Base-by-base conservation (phyloP, 1,140 invertebrate genomes). In the Camponotus floridanus region DNA sequence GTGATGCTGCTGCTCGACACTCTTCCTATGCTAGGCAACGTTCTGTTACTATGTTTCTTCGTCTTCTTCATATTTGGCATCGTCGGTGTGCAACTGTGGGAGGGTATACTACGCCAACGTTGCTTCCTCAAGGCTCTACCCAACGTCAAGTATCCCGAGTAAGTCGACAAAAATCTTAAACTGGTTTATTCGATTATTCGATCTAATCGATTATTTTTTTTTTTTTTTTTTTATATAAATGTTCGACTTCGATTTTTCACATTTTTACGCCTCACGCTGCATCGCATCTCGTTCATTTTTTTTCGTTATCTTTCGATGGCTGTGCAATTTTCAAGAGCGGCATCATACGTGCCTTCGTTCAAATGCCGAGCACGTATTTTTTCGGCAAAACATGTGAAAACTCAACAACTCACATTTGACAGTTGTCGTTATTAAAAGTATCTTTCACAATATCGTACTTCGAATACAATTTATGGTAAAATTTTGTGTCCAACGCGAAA, bases 21-120 rank as follows among this genome's bases (percentile, higher is more conserved):
- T 2, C 96, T 99, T 81, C 99, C 99, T 1, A 99, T 99, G 99
- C 95, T 99, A 91, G 99, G 99, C 70, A 99, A 99, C 95, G 99
- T 99, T 42, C 96, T 99, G 76, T 96, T 99, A 59, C 96, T 99
- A 59, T 99, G 99, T 95, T 99, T 99, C 96, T 99, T 99, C 96
- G 99, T 99, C 57, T 99, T 99, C 97, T 99, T 99, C 96, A 99
- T 99, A 94, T 99, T 99, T 94, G 99, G 99, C 65, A 99, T 99
- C 92, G 98, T 99, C 86, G 99, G 99, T 1, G 99, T 99, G 15
- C 99, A 99, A 94, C 96, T 99, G 13, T 99, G 99, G 99, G 98
- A 99, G 92, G 99, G 99, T 5, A 98, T 99, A 51, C 95, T 99
- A 51, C 96, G 99, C 78, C 98, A 99, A 93, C 96, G 99, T 61